Evolutionary conservation across 1,140 invertebrate genomes (phyloP).

Genomic region (Drosophila willistoni): DNA sequence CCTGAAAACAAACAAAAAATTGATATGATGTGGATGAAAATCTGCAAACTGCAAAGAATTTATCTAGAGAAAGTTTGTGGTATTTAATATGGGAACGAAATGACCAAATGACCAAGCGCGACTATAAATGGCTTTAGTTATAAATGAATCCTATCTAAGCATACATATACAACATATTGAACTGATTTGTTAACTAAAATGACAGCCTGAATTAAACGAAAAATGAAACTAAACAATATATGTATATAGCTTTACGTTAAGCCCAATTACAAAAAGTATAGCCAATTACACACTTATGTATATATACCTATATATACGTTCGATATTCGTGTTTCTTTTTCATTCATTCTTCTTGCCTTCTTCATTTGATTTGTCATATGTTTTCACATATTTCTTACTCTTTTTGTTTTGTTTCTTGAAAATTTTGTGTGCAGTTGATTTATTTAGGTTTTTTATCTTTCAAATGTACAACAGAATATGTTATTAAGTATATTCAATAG

Average conservation of each 20-base stretch:
- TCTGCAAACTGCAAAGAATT: too few species aligned
- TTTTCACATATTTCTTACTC: neutral
- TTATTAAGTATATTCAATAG: conserved; percentile 3
- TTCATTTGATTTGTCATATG: neutral
- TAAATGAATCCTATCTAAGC: too few species aligned
- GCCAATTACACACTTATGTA: neutral
- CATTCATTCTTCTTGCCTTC: neutral
- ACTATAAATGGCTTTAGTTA: too few species aligned
- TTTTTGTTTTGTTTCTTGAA: neutral
- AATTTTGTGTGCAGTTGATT: neutral
- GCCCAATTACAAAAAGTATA: neutral
- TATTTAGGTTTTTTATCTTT: neutral
- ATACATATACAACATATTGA: too few species aligned
- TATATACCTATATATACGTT: neutral
- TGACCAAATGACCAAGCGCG: too few species aligned
- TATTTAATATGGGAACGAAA: too few species aligned
- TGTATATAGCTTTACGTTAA: neutral
- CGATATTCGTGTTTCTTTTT: neutral
- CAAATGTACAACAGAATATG: neutral
- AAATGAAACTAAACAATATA: neutral
- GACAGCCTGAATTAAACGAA: too few species aligned
- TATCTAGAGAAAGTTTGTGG: too few species aligned
- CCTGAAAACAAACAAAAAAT: too few species aligned
- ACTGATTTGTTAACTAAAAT: too few species aligned
- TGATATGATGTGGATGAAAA: too few species aligned